These are phyloP conservation scores for Thysanoteuthis rhombus DNA, from an alignment of 2,888 invertebrate genomes.

Conservation along the genomic window DNA sequence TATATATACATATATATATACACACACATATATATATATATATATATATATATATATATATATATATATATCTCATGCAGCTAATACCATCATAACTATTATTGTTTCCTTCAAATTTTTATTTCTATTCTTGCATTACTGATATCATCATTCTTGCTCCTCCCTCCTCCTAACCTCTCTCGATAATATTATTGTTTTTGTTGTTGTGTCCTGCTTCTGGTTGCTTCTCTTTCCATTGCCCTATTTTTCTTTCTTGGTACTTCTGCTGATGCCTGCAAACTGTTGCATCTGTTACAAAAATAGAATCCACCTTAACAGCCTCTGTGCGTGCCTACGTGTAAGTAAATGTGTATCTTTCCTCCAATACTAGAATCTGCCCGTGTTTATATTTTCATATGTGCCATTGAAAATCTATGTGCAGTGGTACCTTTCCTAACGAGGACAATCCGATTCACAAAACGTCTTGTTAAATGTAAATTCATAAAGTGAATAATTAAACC, in stretches of 20 bases:
- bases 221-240: neutral
- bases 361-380: neutral
- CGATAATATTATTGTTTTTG: neutral
- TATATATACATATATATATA: neutral
- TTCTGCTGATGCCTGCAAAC: neutral
- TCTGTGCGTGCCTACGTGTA: neutral
- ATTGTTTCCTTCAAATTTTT: too few relatives aligned
- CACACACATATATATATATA: neutral
- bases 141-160: neutral
- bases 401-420: neutral
- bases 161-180: neutral
- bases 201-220: neutral
- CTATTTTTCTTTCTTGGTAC: neutral
- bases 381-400: neutral
- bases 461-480: too few relatives aligned
- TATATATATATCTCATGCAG: neutral
- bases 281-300: conserved; percentile 1
- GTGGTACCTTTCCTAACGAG: too few relatives aligned
- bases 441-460: too few relatives aligned
- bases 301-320: neutral
- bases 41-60: neutral
- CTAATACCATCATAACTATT: too few relatives aligned
- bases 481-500: too few relatives aligned
- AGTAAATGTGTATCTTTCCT: neutral
- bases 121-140: too few relatives aligned